phyloP scores from a whole-genome alignment of 2,888 invertebrate species.

The Syrphus vitripennis region DNA sequence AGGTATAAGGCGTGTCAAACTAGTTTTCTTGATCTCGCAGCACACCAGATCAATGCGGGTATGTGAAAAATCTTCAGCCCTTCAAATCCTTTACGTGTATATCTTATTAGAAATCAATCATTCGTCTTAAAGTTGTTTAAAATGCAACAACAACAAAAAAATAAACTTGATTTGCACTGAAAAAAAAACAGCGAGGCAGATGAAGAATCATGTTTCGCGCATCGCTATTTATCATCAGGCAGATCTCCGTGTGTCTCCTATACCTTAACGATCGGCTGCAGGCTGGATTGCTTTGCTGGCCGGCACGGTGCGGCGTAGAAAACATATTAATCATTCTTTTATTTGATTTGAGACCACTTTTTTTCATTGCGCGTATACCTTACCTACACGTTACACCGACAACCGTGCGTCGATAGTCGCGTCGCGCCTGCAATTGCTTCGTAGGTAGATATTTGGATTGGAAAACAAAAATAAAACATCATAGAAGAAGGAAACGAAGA shows the following conservation, averaged over 20 bases:
- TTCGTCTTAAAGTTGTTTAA: constrained; percentile 21
- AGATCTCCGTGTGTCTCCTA: constrained; percentile 10
- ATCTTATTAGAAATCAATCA: neutral
- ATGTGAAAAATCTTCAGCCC: neutral
- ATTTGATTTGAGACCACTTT: constrained; percentile 58
- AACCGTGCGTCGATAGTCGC: neutral
- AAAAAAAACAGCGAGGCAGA: constrained; percentile 21
- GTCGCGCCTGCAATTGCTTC: constrained; percentile 20
- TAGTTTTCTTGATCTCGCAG: constrained; percentile 36
- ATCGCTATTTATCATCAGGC: constrained; percentile 46
- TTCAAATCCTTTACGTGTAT: neutral
- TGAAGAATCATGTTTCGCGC: constrained; percentile 31
- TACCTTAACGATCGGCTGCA: neutral
- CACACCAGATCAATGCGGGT: constrained; percentile 2
- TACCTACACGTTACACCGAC: neutral
- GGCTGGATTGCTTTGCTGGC: neutral
- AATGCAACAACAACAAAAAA: neutral
- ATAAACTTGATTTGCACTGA: constrained; percentile 4
- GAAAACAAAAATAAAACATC: no score
- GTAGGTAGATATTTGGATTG: constrained; percentile 35
- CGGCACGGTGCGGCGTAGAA: neutral
- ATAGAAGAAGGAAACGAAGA: constrained; percentile 25
- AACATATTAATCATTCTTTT: constrained; percentile 32
- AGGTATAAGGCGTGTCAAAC: constrained; percentile 28
- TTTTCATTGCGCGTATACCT: constrained; percentile 6